phyloP scores from a whole-genome alignment of 2,888 invertebrate species.

The Parascotia fuliginaria region DNA sequence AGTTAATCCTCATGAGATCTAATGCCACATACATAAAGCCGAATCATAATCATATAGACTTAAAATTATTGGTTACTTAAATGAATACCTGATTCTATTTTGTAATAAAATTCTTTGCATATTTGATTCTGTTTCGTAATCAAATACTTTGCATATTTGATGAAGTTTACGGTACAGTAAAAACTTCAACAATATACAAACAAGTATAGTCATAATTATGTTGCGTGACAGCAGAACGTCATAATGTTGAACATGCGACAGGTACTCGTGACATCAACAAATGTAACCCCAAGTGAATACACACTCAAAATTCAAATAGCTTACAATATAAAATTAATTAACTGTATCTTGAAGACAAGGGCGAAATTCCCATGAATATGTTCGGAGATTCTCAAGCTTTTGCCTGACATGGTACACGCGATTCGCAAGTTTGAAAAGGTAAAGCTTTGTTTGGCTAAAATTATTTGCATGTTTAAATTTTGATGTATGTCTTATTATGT shows the following conservation, averaged over 20 bases:
- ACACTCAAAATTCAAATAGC: conserved; percentile 19
- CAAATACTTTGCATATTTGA: neutral
- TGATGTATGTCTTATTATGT: conserved; percentile 3
- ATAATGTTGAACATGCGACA: conserved; percentile 10
- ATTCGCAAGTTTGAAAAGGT: conserved; percentile 48
- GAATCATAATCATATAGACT: too few relatives aligned
- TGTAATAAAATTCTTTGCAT: too few relatives aligned
- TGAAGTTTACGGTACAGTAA: neutral
- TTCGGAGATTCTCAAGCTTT: conserved; percentile 6
- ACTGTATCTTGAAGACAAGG: conserved; percentile 11
- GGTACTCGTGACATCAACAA: conserved; percentile 21
- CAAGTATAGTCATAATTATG: neutral
- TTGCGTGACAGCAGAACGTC: conserved; percentile 21
- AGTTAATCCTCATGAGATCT: neutral
- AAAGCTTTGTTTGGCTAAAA: conserved; percentile 31
- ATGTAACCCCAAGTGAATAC: conserved; percentile 14
- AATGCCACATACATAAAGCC: neutral
- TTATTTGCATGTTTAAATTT: conserved; percentile 34
- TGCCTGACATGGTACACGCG: conserved; percentile 49
- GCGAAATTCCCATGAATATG: conserved; percentile 12
- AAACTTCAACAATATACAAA: neutral
- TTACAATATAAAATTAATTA: conserved; percentile 24
- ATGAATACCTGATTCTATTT: neutral
- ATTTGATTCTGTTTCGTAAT: neutral
- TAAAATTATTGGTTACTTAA: neutral